Conservation (phyloP, 2,113 vertebrate genomes). For the Megaceryle torquata region DNA sequence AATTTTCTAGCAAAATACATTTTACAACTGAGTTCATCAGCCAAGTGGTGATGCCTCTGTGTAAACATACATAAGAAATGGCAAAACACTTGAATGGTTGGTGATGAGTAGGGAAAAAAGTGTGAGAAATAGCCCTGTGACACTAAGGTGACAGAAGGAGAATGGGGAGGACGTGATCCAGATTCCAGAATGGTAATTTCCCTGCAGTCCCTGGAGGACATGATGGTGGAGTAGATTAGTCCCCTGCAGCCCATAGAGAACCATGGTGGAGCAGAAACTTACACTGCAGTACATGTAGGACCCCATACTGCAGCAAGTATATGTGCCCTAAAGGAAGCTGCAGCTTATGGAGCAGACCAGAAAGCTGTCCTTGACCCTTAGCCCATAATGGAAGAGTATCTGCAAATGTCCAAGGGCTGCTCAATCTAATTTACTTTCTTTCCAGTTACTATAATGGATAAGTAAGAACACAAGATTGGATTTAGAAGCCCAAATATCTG, state of each 20-base stretch:
- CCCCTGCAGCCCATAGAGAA: not conserved
- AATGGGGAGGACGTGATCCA: not conserved
- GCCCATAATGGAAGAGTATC: not conserved
- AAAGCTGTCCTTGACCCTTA: not conserved
- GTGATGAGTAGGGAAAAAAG: not conserved
- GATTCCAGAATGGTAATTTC: accelerated
- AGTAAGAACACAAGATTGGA: not conserved
- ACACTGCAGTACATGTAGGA: not conserved
- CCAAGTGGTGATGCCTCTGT: not conserved
- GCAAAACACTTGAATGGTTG: not conserved
- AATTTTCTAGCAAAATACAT: not conserved
- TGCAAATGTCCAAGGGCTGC: not conserved
- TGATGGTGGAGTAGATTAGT: not conserved
- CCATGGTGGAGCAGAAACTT: not conserved
- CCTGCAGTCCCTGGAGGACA: not conserved
- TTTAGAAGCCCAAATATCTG: not conserved
- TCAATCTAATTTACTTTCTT: not conserved
- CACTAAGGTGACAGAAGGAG: not conserved
- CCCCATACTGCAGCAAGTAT: accelerated
- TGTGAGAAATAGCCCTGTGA: not conserved
- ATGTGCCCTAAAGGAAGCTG: not conserved
- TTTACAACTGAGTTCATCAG: not conserved
- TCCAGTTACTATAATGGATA: not conserved
- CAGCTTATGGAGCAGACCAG: not conserved
- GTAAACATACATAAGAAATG: not conserved